A percentile compares a stretch with the other conserved stretches of the same genome.
Evolutionary conservation across 2,888 invertebrate genomes (phyloP).

Genomic region (Hirtodrosophila trivittata): DNA sequence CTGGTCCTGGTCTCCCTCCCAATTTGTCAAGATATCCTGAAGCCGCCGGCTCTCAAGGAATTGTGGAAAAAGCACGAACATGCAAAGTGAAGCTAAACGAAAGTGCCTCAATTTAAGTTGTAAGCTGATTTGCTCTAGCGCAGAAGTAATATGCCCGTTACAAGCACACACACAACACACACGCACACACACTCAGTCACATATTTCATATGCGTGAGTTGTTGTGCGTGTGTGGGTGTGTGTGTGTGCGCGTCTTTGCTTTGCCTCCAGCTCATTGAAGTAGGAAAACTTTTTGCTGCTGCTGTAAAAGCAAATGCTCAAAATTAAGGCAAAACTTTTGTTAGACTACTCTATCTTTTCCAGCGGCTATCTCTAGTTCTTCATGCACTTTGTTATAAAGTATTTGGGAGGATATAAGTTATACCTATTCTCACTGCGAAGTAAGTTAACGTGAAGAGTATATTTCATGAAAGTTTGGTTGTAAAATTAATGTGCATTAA

Average conservation of each 20-base stretch:
- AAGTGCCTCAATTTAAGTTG: slow-evolving; percentile 80
- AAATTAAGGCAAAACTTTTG: slow-evolving; percentile 72
- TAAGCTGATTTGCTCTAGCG: slow-evolving; percentile 73
- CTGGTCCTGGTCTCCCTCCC: slow-evolving; percentile 3
- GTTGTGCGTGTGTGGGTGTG: slow-evolving; percentile 22
- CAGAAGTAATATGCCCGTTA: slow-evolving; percentile 50
- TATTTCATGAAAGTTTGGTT: too few species aligned
- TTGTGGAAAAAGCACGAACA: slow-evolving; percentile 65
- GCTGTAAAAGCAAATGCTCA: slow-evolving; percentile 63
- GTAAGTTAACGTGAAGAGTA: too few species aligned
- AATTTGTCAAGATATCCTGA: slow-evolving; percentile 45
- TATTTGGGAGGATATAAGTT: too few species aligned
- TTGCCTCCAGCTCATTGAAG: slow-evolving; percentile 62
- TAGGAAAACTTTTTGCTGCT: slow-evolving; percentile 69
- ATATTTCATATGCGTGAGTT: slow-evolving; percentile 38
- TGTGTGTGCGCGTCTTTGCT: slow-evolving; percentile 9
- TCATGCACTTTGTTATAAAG: slow-evolving; percentile 6
- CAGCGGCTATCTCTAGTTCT: slow-evolving; percentile 5
- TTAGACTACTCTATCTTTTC: slow-evolving; percentile 26
- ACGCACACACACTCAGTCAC: not conserved
- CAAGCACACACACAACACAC: slow-evolving; percentile 13
- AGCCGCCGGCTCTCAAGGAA: slow-evolving; percentile 61
- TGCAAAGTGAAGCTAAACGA: slow-evolving; percentile 79
- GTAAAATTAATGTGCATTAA: too few species aligned
- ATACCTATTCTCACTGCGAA: not conserved